These are phyloP conservation scores for Lutjanus argentimaculatus DNA, from an alignment of 2,797 vertebrate species.

Conservation along the genomic window DNA sequence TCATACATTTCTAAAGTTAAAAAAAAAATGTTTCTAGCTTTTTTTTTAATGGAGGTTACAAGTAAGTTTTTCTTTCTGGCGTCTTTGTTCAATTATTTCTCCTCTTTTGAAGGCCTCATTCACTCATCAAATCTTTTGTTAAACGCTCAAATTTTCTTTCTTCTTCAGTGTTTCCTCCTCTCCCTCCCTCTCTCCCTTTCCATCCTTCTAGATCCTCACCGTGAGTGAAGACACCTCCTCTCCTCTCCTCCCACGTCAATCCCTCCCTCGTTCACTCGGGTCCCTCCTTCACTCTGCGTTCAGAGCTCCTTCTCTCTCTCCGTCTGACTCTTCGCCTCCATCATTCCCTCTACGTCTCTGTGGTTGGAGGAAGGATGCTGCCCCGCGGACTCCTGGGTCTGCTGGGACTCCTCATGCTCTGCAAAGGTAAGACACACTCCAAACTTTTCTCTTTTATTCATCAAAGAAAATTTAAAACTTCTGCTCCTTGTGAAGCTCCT, in stretches of 20 bases:
- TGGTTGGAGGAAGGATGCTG: conserved; percentile 67
- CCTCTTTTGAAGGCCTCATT: no score
- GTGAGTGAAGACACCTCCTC: conserved; percentile 26
- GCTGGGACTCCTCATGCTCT: conserved; percentile 73
- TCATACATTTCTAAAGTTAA: background rate
- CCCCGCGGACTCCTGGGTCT: conserved; percentile 60
- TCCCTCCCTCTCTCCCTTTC: conserved; percentile 6
- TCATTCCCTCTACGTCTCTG: conserved; percentile 4
- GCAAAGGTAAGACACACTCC: conserved; percentile 78
- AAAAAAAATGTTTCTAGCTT: no score
- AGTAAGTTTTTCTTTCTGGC: background rate
- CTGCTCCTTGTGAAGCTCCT: accelerated
- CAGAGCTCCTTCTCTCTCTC: conserved; percentile 28
- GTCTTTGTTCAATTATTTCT: background rate
- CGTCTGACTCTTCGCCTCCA: background rate
- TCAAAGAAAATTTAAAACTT: accelerated
- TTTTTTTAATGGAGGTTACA: background rate
- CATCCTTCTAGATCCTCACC: conserved; percentile 31
- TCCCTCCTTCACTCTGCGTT: conserved; percentile 26
- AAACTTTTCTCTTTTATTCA: background rate
- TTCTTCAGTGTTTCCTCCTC: background rate
- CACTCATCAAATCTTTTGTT: background rate
- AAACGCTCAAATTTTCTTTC: background rate
- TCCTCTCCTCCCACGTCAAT: conserved; percentile 20
- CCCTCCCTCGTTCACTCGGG: conserved; percentile 29